Percentiles rank a stretch among this genome's conserved stretches.
These are phyloP conservation scores for Pomatorhinus ruficollis DNA, from an alignment of 2,113 vertebrate genomes.

Conservation along the genomic window DNA sequence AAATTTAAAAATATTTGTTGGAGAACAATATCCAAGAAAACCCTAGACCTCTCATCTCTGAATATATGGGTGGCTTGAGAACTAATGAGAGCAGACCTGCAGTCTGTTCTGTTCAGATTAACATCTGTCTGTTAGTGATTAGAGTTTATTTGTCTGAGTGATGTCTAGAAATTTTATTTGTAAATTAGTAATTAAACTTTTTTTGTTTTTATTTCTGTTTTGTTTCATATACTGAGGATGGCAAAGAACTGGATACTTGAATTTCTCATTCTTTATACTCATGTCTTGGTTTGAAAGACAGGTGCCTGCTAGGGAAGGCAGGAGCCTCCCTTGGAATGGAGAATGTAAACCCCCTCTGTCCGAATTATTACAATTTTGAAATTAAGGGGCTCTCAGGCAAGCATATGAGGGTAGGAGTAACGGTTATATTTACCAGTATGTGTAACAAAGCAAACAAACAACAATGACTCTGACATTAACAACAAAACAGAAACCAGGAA, in stretches of 20 bases:
- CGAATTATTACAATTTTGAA: background rate
- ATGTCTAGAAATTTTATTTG: background rate
- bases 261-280: background rate
- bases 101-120: background rate
- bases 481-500: background rate
- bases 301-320: background rate
- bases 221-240: background rate
- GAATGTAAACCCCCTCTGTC: background rate
- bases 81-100: background rate
- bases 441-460: background rate
- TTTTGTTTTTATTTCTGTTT: background rate
- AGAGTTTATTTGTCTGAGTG: background rate
- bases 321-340: background rate
- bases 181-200: background rate
- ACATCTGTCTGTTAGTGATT: background rate
- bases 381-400: background rate
- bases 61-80: background rate
- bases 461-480: background rate
- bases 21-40: fast-evolving
- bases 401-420: background rate
- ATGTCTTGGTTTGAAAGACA: background rate
- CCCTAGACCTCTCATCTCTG: background rate
- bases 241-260: background rate
- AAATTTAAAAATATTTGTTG: background rate
- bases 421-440: background rate